Evolutionary conservation across 1,140 invertebrate species (phyloP), one percentile per base, ranked within the genome.

Genomic region (Ruditapes philippinarum): DNA sequence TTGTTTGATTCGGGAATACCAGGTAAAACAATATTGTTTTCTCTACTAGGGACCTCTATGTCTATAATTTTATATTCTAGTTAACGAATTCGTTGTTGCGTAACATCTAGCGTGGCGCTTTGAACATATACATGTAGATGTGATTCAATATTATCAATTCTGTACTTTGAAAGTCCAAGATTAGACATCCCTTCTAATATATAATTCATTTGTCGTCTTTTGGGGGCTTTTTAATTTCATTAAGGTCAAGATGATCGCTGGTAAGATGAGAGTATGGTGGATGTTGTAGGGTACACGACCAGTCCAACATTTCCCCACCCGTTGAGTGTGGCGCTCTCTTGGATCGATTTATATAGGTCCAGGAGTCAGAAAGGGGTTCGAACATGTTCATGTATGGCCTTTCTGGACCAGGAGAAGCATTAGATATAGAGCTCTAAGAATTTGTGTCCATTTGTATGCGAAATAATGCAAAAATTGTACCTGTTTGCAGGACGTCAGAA

Each of bases 261-360:
- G 33, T 31, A 31, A 31, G 60, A 14, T 7, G 9, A 31, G 25
- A 4, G 3, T 33, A 28, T 65, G 60, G 11, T 19, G n/a, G 60
- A 28, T 3, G 4, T 4, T 33, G 11, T 33, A 5, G 25, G 5
- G 12, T 14, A 7, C 33, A n/a, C n/a, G 31, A 65, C n/a, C 11
- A 65, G n/a, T n/a, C n/a, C n/a, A n/a, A n/a, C n/a, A n/a, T n/a
- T 31, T 28, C 60, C 60, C 60, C 60, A 65, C 60, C 60, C 60
- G 60, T 65, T 36, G 60, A 65, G 19, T 65, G 60, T 3, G 25
- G n/a, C 5, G 4, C 25, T 65, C 60, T 65, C 31, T 36, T 65
- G 25, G 1, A 12, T 31, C 60, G 9, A 9, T 36, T 9, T 7
- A 36, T 19, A 7, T 28, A 7, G 4, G 1, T 33, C n/a, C 31